A percentile compares a stretch with the other conserved stretches of the same genome.
Evolutionary conservation across 2,888 invertebrate genomes (phyloP).

Genomic region (Tetropium fuscum): DNA sequence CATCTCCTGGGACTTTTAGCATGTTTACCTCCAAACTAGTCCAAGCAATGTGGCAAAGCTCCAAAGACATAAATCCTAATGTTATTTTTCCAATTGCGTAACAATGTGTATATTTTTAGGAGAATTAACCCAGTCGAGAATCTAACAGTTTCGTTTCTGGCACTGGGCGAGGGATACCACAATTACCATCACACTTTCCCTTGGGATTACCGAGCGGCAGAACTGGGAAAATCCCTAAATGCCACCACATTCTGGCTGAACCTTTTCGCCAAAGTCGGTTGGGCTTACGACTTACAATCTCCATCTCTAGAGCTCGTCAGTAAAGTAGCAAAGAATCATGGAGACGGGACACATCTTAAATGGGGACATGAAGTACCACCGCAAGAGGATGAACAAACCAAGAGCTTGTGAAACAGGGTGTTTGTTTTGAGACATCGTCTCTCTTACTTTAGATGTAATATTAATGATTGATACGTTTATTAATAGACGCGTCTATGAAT

Average conservation of each 20-base stretch:
- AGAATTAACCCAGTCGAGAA: constrained; percentile 86
- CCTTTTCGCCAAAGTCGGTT: constrained; percentile 75
- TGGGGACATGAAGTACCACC: constrained; percentile 29
- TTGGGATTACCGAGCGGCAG: constrained; percentile 93
- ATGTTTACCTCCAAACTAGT: too few species aligned
- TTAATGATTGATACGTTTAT: too few species aligned
- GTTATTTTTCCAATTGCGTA: too few species aligned
- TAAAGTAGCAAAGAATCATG: constrained; percentile 69
- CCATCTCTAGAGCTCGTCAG: constrained; percentile 71
- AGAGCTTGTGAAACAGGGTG: too few species aligned
- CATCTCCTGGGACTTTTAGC: too few species aligned
- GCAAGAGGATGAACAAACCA: background rate
- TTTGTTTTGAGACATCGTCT: too few species aligned
- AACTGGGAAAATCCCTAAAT: constrained; percentile 78
- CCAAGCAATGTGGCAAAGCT: too few species aligned
- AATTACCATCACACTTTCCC: constrained; percentile 96
- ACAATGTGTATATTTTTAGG: too few species aligned
- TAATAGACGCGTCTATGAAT: too few species aligned
- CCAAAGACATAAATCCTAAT: too few species aligned
- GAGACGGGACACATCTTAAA: constrained; percentile 60
- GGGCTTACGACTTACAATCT: constrained; percentile 82
- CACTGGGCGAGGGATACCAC: constrained; percentile 92
- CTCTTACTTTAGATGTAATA: too few species aligned
- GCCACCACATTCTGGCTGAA: constrained; percentile 78
- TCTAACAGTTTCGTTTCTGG: constrained; percentile 76